phyloP scores from a whole-genome alignment of 1,140 invertebrate species.

The Amphibalanus amphitrite region DNA sequence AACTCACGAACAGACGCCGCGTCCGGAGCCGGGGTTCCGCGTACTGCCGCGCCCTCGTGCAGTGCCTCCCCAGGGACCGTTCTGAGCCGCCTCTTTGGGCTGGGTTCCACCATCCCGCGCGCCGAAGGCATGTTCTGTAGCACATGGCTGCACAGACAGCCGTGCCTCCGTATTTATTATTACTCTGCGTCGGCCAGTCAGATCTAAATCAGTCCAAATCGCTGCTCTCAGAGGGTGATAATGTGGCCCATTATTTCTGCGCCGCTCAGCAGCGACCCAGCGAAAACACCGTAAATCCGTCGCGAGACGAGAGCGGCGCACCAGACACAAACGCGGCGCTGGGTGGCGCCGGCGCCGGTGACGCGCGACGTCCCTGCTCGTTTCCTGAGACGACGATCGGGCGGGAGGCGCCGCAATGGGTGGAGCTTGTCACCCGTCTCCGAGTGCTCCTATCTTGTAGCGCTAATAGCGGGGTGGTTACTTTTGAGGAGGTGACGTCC shows the following conservation, averaged over 20 bases:
- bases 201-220: neutral
- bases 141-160: neutral
- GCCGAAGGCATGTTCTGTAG: too few relatives aligned
- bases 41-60: too few relatives aligned
- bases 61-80: too few relatives aligned
- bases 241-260: neutral
- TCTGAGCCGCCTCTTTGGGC: too few relatives aligned
- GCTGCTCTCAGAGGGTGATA: neutral
- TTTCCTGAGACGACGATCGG: neutral
- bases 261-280: neutral
- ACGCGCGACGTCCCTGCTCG: neutral
- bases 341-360: too few relatives aligned
- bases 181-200: neutral
- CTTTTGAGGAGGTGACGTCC: too few relatives aligned
- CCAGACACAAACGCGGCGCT: neutral
- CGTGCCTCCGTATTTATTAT: neutral
- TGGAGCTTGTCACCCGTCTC: too few relatives aligned
- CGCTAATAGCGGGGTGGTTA: too few relatives aligned
- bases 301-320: neutral
- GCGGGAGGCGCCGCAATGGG: neutral
- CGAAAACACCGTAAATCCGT: neutral
- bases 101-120: too few relatives aligned
- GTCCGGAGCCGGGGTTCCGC: too few relatives aligned
- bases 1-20: too few relatives aligned
- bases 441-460: too few relatives aligned